phyloP scores from a whole-genome alignment of 2,888 invertebrate genomes.

The Drosophila subquinaria region DNA sequence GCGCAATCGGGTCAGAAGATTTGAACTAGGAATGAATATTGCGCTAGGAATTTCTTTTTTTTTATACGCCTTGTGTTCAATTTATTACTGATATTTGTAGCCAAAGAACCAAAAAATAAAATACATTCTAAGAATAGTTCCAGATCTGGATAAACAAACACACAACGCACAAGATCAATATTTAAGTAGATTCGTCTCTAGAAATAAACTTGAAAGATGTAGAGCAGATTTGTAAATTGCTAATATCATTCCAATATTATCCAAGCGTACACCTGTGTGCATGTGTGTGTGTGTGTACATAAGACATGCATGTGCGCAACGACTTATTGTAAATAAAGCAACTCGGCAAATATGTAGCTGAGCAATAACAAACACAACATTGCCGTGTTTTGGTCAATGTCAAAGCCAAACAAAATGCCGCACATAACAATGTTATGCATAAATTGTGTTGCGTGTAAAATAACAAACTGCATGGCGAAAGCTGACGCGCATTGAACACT shows the following conservation, averaged over 20 bases:
- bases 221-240: not conserved
- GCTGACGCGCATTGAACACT: no score
- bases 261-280: not conserved
- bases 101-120: not conserved
- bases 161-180: not conserved
- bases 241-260: conserved; percentile 1
- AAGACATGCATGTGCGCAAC: conserved; percentile 22
- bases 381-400: conserved; percentile 31
- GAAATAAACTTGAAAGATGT: not conserved
- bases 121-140: conserved; percentile 7
- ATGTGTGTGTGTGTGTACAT: not conserved
- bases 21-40: not conserved
- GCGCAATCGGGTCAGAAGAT: conserved; percentile 9
- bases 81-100: conserved; percentile 2
- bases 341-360: not conserved
- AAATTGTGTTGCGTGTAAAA: conserved; percentile 10
- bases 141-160: conserved; percentile 3
- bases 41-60: not conserved
- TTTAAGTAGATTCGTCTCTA: not conserved
- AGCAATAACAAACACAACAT: conserved; percentile 2
- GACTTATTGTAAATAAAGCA: conserved; percentile 12
- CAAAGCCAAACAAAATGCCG: conserved; percentile 13
- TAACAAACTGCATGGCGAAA: not conserved
- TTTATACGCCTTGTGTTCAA: not conserved
- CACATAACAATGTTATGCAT: not conserved